Conservation (phyloP, 1,140 invertebrate species). For the Drosophila bifasciata region DNA sequence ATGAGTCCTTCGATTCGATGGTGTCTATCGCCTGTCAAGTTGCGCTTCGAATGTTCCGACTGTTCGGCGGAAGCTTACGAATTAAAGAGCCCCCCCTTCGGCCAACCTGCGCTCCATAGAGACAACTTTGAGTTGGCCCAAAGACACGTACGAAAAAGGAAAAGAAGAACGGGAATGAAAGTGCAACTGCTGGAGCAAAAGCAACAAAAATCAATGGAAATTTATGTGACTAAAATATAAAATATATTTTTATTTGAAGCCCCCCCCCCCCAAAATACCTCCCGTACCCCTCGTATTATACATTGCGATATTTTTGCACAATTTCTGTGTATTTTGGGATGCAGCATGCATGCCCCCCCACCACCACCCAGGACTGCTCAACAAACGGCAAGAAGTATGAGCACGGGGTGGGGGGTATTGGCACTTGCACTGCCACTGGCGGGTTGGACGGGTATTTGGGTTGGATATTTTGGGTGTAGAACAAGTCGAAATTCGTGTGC, state of each 20-base stretch:
- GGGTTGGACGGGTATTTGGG: neutral
- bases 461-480: conserved; percentile 15
- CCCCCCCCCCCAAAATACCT: too few species aligned
- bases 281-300: too few species aligned
- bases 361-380: conserved; percentile 14
- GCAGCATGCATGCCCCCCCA: conserved; percentile 41
- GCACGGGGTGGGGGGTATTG: too few species aligned
- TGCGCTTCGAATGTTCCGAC: too few species aligned
- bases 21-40: too few species aligned
- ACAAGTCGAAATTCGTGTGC: conserved; percentile 69
- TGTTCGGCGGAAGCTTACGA: too few species aligned
- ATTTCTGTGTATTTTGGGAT: conserved; percentile 46
- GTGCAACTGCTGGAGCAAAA: neutral
- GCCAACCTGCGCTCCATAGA: too few species aligned
- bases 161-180: neutral
- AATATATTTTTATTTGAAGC: conserved; percentile 53
- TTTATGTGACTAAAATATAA: conserved; percentile 76
- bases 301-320: conserved; percentile 51
- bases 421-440: too few species aligned
- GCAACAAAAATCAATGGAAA: conserved; percentile 66
- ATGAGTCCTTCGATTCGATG: too few species aligned
- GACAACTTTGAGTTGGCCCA: neutral
- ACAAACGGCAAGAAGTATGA: neutral
- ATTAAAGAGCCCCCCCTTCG: too few species aligned
- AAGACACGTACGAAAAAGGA: conserved; percentile 29